Conservation (phyloP, 2,113 vertebrate genomes). For the Elephantulus edwardii region DNA sequence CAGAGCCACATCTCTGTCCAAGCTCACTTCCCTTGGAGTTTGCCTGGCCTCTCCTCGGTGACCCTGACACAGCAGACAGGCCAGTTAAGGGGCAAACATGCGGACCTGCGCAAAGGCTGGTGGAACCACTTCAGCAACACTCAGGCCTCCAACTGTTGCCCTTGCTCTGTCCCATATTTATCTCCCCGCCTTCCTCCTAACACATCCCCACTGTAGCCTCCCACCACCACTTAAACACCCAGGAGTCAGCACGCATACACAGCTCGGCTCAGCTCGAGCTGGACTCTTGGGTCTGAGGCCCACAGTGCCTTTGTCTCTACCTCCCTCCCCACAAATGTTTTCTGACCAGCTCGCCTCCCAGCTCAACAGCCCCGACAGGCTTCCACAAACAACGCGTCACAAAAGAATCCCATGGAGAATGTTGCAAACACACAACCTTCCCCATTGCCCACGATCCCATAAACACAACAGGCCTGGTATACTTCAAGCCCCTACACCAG, state of each 20-base stretch:
- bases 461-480: conserved; percentile 30
- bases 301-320: conserved; percentile 71
- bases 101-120: conserved; percentile 24
- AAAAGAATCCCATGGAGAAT: conserved; percentile 66
- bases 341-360: conserved; percentile 52
- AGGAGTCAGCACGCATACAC: conserved; percentile 36
- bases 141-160: conserved; percentile 17
- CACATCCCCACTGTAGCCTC: conserved; percentile 6
- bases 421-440: conserved; percentile 57
- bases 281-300: conserved; percentile 55
- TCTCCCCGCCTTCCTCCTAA: not conserved
- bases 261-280: conserved; percentile 2
- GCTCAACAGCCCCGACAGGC: conserved; percentile 53
- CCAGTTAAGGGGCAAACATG: not conserved
- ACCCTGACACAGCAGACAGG: conserved; percentile 39
- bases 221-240: not conserved
- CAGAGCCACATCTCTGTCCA: conserved; percentile 62
- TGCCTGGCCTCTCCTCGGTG: conserved; percentile 63
- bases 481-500: not conserved
- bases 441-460: conserved; percentile 25
- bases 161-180: conserved; percentile 51
- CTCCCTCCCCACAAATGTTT: conserved; percentile 72
- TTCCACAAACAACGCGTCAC: conserved; percentile 71
- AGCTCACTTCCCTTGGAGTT: conserved; percentile 60
- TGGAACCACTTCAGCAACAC: not conserved